Percentiles rank a stretch among this genome's conserved stretches.
phyloP scores from a whole-genome alignment of 2,888 invertebrate genomes.

The Macrosoma leucophasiata region DNA sequence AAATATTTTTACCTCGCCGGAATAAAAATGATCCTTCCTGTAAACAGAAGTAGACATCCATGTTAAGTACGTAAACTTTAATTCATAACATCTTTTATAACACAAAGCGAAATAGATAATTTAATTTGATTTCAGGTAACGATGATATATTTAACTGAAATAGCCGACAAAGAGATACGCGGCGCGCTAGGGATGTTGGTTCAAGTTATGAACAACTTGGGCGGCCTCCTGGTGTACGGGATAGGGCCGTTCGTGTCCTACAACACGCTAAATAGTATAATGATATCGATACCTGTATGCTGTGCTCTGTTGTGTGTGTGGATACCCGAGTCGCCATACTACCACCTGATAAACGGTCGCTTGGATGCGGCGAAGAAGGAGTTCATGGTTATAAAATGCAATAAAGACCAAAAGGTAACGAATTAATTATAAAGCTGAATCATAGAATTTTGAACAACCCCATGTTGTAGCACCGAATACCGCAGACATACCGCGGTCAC shows the following conservation, averaged over 20 bases:
- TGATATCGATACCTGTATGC: slow-evolving; percentile 60
- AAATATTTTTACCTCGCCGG: too few species aligned
- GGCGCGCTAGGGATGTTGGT: slow-evolving; percentile 66
- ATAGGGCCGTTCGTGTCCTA: slow-evolving; percentile 70
- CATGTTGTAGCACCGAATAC: too few species aligned
- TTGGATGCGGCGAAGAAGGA: slow-evolving; percentile 60
- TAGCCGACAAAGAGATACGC: slow-evolving; percentile 68
- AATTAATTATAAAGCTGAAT: too few species aligned
- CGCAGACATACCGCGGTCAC: too few species aligned
- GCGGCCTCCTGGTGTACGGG: slow-evolving; percentile 58
- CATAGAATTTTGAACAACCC: too few species aligned
- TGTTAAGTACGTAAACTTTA: too few species aligned
- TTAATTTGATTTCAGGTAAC: slow-evolving; percentile 50
- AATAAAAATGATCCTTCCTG: too few species aligned
- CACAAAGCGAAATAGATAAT: background rate
- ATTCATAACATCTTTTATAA: background rate
- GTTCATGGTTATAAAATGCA: slow-evolving; percentile 59
- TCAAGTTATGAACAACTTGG: slow-evolving; percentile 66
- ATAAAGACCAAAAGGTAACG: slow-evolving; percentile 59
- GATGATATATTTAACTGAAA: slow-evolving; percentile 71
- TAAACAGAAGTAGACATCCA: too few species aligned
- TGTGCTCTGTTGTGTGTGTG: slow-evolving; percentile 67
- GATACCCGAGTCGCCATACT: slow-evolving; percentile 79
- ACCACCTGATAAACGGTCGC: slow-evolving; percentile 70
- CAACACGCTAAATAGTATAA: slow-evolving; percentile 53